Evolutionary conservation across 1,140 invertebrate species (phyloP), one percentile per base, ranked within the genome.

Genomic region (Nilaparvata lugens): DNA sequence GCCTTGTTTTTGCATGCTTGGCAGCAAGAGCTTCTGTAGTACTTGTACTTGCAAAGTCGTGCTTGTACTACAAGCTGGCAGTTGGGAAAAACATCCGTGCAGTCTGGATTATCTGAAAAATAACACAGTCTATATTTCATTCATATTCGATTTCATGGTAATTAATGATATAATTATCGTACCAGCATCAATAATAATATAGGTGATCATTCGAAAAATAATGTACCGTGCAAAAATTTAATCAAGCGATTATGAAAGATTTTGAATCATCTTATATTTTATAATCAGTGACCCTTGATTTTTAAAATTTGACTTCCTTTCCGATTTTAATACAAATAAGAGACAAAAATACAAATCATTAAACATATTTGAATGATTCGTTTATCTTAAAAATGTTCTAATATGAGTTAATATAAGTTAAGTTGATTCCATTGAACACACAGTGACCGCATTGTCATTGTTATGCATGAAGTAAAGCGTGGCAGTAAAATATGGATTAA

Each of bases 1-100:
- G 52, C 51, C 51, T 60, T 60, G 40, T 45, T 52, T n/a, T 53
- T 52, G 28, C 87, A 89, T 19, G 87, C 86, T 19, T 78, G 69
- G 71, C 91, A 93, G 68, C 91, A 93, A 51, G 86, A 84, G 38
- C 79, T 79, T 31, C 81, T 80, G 72, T 93, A 93, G 73, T 88
- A 91, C 58, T 84, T 81, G 70, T 90, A 91, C 67, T 81, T 81
- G 72, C 90, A 93, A 0, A 92, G 79, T 43, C 88, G 77, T 9
- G 88, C 86, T 72, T 89, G 85, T 0, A 85, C 81, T 0, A 90
- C 88, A 62, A 90, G 75, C 56, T 81, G 77, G 70, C 90, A 93
- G 70, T 88, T 88, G 11, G 74, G 66, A 64, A 88, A 81, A 66
- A 79, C 83, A 70, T 94, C 89, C 48, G 78, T 75, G 67, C 91